Percentiles rank a stretch among this genome's conserved stretches.
Conservation (phyloP, 2,113 vertebrate species). For the Forbesichthys papilliferus region DNA sequence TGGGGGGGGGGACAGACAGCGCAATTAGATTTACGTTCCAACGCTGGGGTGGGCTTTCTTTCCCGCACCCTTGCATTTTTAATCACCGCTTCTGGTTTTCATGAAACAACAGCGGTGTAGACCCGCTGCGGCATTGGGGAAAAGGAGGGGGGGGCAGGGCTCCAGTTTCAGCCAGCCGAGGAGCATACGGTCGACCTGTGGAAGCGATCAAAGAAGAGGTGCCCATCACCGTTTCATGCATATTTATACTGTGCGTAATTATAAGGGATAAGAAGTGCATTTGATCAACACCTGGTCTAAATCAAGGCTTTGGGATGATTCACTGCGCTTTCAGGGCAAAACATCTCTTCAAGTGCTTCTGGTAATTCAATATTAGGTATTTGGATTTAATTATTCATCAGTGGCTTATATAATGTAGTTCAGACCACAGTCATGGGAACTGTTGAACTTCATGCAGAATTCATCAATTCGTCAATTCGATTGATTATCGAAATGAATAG, state of each 20-base stretch:
- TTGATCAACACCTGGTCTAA: constrained; percentile 55
- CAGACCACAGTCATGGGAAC: neutral
- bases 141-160: neutral
- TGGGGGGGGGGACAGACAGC: constrained; percentile 69
- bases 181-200: constrained; percentile 58
- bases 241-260: constrained; percentile 66
- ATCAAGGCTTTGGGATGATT: constrained; percentile 54
- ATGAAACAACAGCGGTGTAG: constrained; percentile 17
- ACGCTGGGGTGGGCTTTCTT: constrained; percentile 77
- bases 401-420: constrained; percentile 10
- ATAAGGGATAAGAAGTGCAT: constrained; percentile 59
- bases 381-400: constrained; percentile 28
- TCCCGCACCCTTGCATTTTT: constrained; percentile 71
- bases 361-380: constrained; percentile 56
- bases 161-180: constrained; percentile 32
- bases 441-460: no score
- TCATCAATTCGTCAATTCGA: neutral
- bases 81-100: constrained; percentile 65
- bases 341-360: constrained; percentile 30
- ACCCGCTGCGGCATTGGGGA: no score
- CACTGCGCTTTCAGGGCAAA: constrained; percentile 36
- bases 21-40: constrained; percentile 79
- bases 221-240: constrained; percentile 61
- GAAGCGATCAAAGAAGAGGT: constrained; percentile 57
- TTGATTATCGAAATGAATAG: neutral